A percentile compares a stretch with the other conserved stretches of the same genome.
Evolutionary conservation across 2,113 vertebrate genomes (phyloP).

Genomic region (Zingel zingel): DNA sequence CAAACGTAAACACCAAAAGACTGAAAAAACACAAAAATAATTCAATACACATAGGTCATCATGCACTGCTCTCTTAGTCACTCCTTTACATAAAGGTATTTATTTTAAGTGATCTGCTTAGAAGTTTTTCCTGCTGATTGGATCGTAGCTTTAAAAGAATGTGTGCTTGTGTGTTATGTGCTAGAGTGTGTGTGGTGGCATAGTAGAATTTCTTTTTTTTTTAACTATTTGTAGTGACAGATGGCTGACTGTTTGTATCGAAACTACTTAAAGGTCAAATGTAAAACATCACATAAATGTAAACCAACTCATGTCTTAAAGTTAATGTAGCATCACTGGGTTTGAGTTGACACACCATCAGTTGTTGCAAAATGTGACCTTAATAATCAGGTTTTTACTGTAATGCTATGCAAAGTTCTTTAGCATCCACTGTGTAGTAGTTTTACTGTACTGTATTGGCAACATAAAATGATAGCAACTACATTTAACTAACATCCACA

Average conservation of each 20-base stretch:
- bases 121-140: not conserved
- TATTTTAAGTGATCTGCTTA: not conserved
- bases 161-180: too few species aligned
- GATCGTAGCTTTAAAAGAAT: not conserved
- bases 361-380: conserved; percentile 2
- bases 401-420: not conserved
- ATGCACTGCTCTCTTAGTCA: not conserved
- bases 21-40: not conserved
- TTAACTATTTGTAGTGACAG: not conserved
- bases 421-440: not conserved
- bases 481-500: not conserved
- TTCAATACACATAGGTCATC: not conserved
- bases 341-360: not conserved
- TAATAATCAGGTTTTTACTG: not conserved
- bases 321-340: not conserved
- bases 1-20: too few species aligned
- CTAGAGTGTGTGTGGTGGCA: not conserved
- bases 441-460: not conserved
- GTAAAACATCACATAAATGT: not conserved
- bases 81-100: not conserved
- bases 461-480: not conserved
- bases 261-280: not conserved
- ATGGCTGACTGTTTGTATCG: not conserved
- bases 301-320: not conserved
- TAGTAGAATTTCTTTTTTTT: not conserved